A percentile compares a stretch with the other conserved stretches of the same genome.
Conservation (phyloP, 2,113 vertebrate genomes). For the Diphyllodes magnificus region DNA sequence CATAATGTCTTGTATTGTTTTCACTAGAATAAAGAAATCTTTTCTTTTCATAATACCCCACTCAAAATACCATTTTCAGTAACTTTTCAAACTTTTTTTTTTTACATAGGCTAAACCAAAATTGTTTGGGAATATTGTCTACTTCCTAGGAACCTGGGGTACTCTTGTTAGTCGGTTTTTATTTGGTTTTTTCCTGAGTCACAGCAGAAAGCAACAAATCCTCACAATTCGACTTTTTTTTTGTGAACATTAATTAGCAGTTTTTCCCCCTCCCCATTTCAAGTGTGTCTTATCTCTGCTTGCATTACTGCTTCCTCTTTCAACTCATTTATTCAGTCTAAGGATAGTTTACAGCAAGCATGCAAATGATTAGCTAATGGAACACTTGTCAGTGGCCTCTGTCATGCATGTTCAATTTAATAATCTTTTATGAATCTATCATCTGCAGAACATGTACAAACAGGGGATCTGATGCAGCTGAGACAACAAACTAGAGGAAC, state of each 20-base stretch:
- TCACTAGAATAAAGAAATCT: neutral
- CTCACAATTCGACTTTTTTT: neutral
- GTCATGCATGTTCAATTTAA: neutral
- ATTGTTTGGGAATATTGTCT: neutral
- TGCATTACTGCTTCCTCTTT: neutral
- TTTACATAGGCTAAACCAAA: neutral
- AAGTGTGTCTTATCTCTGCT: neutral
- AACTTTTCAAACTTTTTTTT: neutral
- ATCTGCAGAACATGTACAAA: neutral
- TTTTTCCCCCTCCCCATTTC: neutral
- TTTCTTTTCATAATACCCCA: neutral
- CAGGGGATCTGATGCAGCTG: neutral
- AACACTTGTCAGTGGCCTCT: conserved; percentile 26
- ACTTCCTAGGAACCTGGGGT: neutral
- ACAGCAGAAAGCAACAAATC: neutral
- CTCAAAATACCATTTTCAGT: neutral
- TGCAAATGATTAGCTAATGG: neutral
- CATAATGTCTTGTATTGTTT: neutral
- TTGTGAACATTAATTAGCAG: neutral
- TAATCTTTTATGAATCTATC: neutral
- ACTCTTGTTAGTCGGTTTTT: neutral
- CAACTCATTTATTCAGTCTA: neutral
- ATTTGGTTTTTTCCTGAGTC: neutral
- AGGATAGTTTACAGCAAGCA: neutral
- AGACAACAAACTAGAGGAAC: neutral